These are phyloP conservation scores for Epizoanthus rinbou DNA, from an alignment of 92 coral and sea anemone genomes.

Conservation along the genomic window DNA sequence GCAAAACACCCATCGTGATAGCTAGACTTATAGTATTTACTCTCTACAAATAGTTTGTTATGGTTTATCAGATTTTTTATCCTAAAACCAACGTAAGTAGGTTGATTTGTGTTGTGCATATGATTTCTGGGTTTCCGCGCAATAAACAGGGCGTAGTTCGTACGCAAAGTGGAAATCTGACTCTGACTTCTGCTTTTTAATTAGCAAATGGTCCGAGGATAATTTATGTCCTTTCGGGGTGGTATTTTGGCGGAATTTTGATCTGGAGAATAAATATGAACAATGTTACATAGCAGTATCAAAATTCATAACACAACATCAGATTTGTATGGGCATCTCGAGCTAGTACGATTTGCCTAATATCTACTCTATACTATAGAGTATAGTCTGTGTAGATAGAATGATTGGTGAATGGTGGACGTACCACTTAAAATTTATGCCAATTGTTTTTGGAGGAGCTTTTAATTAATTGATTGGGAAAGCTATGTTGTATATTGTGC, in stretches of 20 bases:
- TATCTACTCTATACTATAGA: not conserved
- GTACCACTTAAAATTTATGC: not conserved
- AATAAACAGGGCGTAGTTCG: not conserved
- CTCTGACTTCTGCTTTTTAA: too few species aligned
- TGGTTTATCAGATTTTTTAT: conserved; percentile 18
- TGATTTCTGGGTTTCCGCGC: not conserved
- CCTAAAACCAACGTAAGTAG: not conserved
- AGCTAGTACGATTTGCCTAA: not conserved
- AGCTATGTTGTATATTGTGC: conserved; percentile 65
- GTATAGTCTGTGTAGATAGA: not conserved
- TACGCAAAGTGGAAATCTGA: not conserved
- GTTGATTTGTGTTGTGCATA: conserved; percentile 4
- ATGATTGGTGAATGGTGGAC: not conserved
- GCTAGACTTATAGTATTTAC: conserved; percentile 21
- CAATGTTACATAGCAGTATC: not conserved
- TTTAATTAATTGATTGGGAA: conserved; percentile 77
- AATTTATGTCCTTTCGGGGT: not conserved
- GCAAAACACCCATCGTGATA: not conserved
- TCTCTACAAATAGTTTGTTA: conserved; percentile 29
- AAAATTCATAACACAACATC: not conserved
- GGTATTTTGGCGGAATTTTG: conserved; percentile 2
- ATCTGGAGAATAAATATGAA: not conserved
- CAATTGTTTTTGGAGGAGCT: not conserved
- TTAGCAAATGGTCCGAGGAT: not conserved
- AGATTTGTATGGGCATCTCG: not conserved